Base-by-base conservation (phyloP, 2,888 invertebrate species). In the Beris chalybata region DNA sequence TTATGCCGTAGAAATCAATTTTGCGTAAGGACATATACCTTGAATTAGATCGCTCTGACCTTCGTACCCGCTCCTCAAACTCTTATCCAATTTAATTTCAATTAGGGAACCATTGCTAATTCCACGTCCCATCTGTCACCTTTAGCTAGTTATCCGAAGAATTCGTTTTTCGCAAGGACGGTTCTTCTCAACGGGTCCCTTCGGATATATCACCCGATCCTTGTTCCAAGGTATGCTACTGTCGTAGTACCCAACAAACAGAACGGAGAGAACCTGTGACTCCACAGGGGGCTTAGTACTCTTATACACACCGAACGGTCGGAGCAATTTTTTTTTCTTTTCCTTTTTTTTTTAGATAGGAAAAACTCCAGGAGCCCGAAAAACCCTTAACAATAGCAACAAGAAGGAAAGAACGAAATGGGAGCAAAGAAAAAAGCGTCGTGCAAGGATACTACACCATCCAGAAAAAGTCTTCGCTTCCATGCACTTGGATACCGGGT, bases 401-500 rank as follows among this genome's bases (percentile, higher is more conserved):
- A 57, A 55, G 56, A 65, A 54, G 15, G 22, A 29, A 45, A 64
- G 44, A 11, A 22, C 31, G 38, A 31, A 56, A 4, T 13, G 13
- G 38, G 38, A 50, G 32, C 38, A 53, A 63, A 64, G 29, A 48
- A 64, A 64, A 44, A 53, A 56, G 57, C 38, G 30, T 47, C 56
- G 48, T 48, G 55, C 32, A 65, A 38, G 38, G 38, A 38, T 38
- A 38, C 38, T 38, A 38, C 7, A 38, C 38, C 38, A 38, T 38
- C 38, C 38, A 38, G 38, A 38, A 38, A 38, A 38, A 38, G 45
- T 32, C 57, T 50, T 48, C 57, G 45, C 65, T 50, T 65, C 48
- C 50, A 55, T 65, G 65, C 56, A 65, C 56, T 65, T 65, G 65
- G 65, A 65, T 65, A 45, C 56, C 32, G 65, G 31, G 56, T 57